Base-by-base conservation (phyloP, 1,140 invertebrate species). In the Drosophila oshimai region DNA sequence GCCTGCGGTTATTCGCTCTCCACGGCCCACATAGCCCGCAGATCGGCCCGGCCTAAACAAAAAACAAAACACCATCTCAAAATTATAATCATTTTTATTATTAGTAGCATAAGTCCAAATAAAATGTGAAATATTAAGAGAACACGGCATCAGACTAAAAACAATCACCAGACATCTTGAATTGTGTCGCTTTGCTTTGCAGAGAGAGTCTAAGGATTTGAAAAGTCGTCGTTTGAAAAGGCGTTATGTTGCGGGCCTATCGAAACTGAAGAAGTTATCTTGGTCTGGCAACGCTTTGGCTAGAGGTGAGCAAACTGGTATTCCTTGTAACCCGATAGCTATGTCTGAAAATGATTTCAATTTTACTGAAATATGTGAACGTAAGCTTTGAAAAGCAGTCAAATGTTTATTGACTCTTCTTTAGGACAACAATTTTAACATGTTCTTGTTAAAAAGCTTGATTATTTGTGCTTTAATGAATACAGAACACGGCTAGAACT, bases 61-160 rank as follows among this genome's bases (percentile, higher is more conserved):
- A 13, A 41, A 58, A 13, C 29, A 29, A 12, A 44, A 70, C 45
- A 80, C 34, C 80, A 86, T 87, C 80, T 81, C 81, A 87, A 86
- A 80, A 87, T 87, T 86, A 86, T 87, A 81, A 76, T 77, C 72
- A 88, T 81, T 77, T 80, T 80, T 76, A 87, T 81, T 76, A 73
- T 73, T 61, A 72, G 69, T 72, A 86, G 81, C 68, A 74, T 86
- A 86, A 86, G 81, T 76, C 68, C 50, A 74, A 86, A 86, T 87
- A 87, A 87, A 86, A 70, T 81, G 81, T 87, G 81, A 86, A 86
- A 80, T 69, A 87, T 86, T 86, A 80, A 76, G 76, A 87, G 73
- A 70, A 86, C 74, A 69, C 45, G 22, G 28, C 34, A 67, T 50
- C 20, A 72, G 37, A 71, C 17, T 42, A 44, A 72, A 68, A 36